These are phyloP conservation scores for Psilanteris sp. DNA, from an alignment of 1,140 invertebrate genomes.

Conservation along the genomic window DNA sequence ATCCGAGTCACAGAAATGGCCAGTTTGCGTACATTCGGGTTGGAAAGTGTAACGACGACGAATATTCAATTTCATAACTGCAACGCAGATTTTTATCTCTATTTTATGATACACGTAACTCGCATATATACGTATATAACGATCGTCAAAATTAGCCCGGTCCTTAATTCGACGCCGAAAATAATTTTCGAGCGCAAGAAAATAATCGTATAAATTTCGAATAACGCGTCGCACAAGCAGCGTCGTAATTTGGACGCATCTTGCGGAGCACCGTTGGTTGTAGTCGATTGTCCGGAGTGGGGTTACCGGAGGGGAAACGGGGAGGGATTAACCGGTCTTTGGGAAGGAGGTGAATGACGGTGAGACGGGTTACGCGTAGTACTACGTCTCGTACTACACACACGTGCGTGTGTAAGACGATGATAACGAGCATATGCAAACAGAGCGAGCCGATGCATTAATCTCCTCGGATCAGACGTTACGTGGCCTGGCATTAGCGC, in stretches of 20 bases:
- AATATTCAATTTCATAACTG: no score
- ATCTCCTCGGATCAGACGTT: conserved; percentile 46
- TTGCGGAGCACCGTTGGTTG: conserved; percentile 51
- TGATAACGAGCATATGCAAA: conserved; percentile 70
- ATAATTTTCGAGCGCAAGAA: no score
- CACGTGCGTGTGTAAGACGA: conserved; percentile 75
- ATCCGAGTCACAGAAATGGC: no score
- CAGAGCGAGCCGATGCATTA: conserved; percentile 43
- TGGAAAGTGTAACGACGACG: no score
- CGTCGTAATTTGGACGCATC: conserved; percentile 56
- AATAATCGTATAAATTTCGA: conserved; percentile 1
- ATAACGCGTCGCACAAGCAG: conserved; percentile 51
- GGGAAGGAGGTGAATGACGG: conserved; percentile 32
- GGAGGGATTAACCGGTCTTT: conserved; percentile 9
- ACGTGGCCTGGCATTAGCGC: background rate
- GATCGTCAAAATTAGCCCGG: no score
- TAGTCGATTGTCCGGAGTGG: conserved; percentile 31
- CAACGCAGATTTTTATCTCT: no score
- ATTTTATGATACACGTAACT: no score
- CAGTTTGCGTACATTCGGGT: no score
- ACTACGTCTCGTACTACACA: conserved; percentile 77
- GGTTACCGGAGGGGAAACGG: conserved; percentile 2
- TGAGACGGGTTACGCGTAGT: conserved; percentile 65
- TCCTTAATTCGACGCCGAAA: no score
- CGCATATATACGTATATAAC: no score